Conservation (phyloP, 2,888 invertebrate genomes). For the Caradrina kadenii region DNA sequence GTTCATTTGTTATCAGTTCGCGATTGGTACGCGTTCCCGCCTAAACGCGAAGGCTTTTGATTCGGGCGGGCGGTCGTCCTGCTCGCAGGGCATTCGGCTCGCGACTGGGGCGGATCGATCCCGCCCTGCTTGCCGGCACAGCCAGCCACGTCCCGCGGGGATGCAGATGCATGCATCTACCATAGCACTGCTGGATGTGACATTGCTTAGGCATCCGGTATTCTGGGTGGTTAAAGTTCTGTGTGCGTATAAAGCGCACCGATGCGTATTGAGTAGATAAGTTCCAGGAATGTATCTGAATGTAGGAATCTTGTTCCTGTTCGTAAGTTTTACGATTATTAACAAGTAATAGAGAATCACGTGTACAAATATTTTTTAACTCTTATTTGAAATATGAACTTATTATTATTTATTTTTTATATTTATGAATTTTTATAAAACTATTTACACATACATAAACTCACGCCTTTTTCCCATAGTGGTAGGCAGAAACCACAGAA, state of each 20-base stretch:
- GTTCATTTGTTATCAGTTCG: constrained; percentile 38
- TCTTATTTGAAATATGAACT: too few species aligned
- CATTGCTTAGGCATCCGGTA: constrained; percentile 20
- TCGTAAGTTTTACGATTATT: neutral
- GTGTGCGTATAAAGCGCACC: constrained; percentile 13
- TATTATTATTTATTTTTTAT: too few species aligned
- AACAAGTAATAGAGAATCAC: neutral
- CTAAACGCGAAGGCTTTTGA: constrained; percentile 82
- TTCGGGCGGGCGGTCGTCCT: constrained; percentile 78
- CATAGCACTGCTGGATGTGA: constrained; percentile 70
- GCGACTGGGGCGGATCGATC: constrained; percentile 87
- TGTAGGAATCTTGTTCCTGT: neutral
- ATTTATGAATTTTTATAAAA: too few species aligned
- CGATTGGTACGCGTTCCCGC: constrained; percentile 80
- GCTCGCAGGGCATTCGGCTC: constrained; percentile 77
- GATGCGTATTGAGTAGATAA: neutral
- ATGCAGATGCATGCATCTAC: constrained; percentile 85
- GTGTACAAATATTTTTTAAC: neutral
- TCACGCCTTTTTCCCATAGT: too few species aligned
- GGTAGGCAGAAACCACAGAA: too few species aligned
- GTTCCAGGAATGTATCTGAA: constrained; percentile 6
- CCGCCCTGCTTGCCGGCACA: constrained; percentile 76
- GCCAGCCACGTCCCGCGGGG: constrained; percentile 84
- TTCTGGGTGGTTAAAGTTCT: constrained; percentile 19
- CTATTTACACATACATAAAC: too few species aligned